Evolutionary conservation across 2,888 invertebrate species (phyloP).

Genomic region (Pseudoips prasinana): DNA sequence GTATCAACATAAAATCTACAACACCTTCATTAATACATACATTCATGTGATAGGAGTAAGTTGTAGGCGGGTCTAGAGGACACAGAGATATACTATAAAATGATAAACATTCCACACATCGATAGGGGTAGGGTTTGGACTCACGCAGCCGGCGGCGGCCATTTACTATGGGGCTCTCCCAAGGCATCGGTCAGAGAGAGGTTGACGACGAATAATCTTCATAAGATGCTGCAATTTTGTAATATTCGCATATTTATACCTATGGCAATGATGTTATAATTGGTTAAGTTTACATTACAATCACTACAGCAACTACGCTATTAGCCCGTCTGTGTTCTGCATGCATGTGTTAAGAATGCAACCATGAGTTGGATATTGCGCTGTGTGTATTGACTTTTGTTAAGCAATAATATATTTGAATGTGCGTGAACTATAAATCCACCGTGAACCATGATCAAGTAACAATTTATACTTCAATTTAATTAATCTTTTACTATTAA

Average conservation of each 20-base stretch:
- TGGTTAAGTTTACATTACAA: constrained; percentile 59
- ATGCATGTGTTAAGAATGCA: constrained; percentile 1
- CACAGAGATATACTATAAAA: constrained; percentile 51
- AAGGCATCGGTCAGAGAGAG: constrained; percentile 83
- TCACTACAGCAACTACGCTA: constrained; percentile 17
- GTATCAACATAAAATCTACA: constrained; percentile 44
- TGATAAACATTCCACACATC: constrained; percentile 75
- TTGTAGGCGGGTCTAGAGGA: constrained; percentile 39
- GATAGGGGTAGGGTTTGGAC: constrained; percentile 68
- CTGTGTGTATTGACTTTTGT: too few relatives aligned
- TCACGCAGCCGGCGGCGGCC: constrained; percentile 75
- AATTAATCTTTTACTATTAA: too few relatives aligned
- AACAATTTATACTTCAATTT: too few relatives aligned
- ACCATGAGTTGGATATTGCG: not conserved
- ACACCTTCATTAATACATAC: constrained; percentile 51
- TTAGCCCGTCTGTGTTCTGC: constrained; percentile 2
- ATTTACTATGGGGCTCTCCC: constrained; percentile 73
- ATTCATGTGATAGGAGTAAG: constrained; percentile 46
- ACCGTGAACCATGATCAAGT: too few relatives aligned
- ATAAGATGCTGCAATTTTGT: constrained; percentile 86
- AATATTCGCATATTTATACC: constrained; percentile 80
- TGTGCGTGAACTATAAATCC: too few relatives aligned
- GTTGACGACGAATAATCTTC: constrained; percentile 88
- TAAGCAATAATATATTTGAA: too few relatives aligned
- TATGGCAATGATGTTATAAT: constrained; percentile 73